Evolutionary conservation across 2,113 vertebrate species (phyloP), one percentile per base, ranked within the genome.

Genomic region (Aldabrachelys gigantea): DNA sequence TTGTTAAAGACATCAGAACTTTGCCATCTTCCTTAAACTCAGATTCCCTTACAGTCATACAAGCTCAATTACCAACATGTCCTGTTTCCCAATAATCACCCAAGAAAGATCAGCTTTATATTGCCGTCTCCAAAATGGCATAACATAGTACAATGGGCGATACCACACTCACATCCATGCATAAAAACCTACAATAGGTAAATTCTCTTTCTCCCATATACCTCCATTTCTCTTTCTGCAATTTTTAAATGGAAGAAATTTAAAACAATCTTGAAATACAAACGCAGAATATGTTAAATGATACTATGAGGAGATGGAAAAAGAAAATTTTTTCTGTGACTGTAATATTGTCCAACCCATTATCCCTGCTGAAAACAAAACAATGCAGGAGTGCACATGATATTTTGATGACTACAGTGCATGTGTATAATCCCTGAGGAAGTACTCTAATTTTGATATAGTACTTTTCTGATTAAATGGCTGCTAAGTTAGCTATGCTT

Each of bases 401-500:
- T 95, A 84, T 78, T 72, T 47, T 75, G 41, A 21, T 52, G 17
- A 65, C n/a, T 84, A 57, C 53, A 85, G 79, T 52, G 21, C 10
- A 1, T 29, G 57, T 0, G 0, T 49, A 52, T 5, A 90, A n/a
- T 84, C 14, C 29, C 29, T 49, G 59, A 38, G 4, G 27, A 87
- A 88, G 5, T 56, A 49, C 8, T 85, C 92, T 22, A 78, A 81
- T 14, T 89, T 62, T 35, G 14, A 29, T 65, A 29, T 88, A 44
- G 9, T 89, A 59, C 85, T 89, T 22, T 80, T 56, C 49, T 84
- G 31, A 25, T 47, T 5, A 4, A 10, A 79, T 29, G 22, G 25
- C 87, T 92, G 27, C 49, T 95, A 88, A 95, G 82, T 10, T 90
- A 82, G 62, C 53, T 65, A 84, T 82, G 41, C 2, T 89, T 93